phyloP scores from a whole-genome alignment of 1,140 invertebrate species.

The Pantala flavescens region DNA sequence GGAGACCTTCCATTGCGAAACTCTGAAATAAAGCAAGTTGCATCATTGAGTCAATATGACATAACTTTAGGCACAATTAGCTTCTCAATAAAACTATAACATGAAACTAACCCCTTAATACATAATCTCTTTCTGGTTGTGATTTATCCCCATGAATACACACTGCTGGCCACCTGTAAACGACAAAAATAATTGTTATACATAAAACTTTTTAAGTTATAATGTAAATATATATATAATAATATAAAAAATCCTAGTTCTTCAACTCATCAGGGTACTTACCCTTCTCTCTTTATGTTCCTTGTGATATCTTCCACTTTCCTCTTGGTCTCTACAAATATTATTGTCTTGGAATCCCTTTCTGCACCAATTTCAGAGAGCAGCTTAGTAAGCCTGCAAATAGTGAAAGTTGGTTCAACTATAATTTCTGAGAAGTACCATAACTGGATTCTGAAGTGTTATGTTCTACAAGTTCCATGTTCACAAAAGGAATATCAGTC shows the following conservation, averaged over 20 bases:
- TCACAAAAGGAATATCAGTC: not conserved
- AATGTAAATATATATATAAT: no score
- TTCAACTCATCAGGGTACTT: slow-evolving; percentile 44
- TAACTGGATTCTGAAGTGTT: no score
- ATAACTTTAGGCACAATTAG: not conserved
- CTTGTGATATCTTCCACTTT: slow-evolving; percentile 90
- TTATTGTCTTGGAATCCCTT: slow-evolving; percentile 83
- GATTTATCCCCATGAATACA: slow-evolving; percentile 87
- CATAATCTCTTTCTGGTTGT: slow-evolving; percentile 75
- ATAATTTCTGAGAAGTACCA: slow-evolving; percentile 16
- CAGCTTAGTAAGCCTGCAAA: slow-evolving; percentile 63
- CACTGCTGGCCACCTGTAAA: slow-evolving; percentile 52
- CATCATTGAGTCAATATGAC: not conserved
- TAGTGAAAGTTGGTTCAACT: slow-evolving; percentile 13
- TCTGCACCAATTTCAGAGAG: slow-evolving; percentile 77
- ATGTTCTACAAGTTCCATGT: no score
- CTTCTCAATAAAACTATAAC: not conserved
- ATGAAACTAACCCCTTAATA: slow-evolving; percentile 30
- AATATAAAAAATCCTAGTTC: no score
- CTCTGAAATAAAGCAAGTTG: slow-evolving; percentile 34
- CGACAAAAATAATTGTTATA: not conserved
- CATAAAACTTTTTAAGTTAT: no score
- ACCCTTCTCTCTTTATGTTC: slow-evolving; percentile 77
- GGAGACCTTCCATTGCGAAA: slow-evolving; percentile 48
- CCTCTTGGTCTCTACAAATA: slow-evolving; percentile 95